Evolutionary conservation across 1,140 invertebrate species (phyloP).

Genomic region (Theocolax elegans): DNA sequence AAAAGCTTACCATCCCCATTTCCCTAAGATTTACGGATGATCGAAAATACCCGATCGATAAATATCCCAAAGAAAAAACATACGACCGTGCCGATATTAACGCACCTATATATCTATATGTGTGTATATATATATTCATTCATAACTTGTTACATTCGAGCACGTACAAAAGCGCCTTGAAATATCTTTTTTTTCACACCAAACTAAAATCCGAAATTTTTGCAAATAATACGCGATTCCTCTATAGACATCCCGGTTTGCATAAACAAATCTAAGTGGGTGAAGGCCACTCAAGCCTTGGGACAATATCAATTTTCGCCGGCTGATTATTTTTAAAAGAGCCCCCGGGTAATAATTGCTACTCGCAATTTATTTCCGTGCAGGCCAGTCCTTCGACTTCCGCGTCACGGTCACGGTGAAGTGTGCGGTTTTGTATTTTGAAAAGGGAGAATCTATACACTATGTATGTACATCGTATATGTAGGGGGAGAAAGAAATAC

Average conservation of each 20-base stretch:
- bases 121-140: too few species aligned
- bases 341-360: conserved; percentile 2
- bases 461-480: too few species aligned
- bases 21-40: not conserved
- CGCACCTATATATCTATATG: too few species aligned
- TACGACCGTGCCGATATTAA: too few species aligned
- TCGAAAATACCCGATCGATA: not conserved
- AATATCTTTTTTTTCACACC: not conserved
- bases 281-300: conserved; percentile 13
- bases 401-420: conserved; percentile 29
- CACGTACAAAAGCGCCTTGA: conserved; percentile 10
- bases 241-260: conserved; percentile 19
- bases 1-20: not conserved
- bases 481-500: not conserved
- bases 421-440: conserved; percentile 13
- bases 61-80: too few species aligned
- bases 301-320: conserved; percentile 29
- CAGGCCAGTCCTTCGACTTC: conserved; percentile 21
- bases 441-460: too few species aligned
- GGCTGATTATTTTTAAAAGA: conserved; percentile 36
- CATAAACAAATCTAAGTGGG: conserved; percentile 33
- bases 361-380: conserved; percentile 24
- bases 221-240: not conserved
- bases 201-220: not conserved
- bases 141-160: not conserved